Conservation (phyloP, 2,797 vertebrate genomes). For the Pangasius djambal region DNA sequence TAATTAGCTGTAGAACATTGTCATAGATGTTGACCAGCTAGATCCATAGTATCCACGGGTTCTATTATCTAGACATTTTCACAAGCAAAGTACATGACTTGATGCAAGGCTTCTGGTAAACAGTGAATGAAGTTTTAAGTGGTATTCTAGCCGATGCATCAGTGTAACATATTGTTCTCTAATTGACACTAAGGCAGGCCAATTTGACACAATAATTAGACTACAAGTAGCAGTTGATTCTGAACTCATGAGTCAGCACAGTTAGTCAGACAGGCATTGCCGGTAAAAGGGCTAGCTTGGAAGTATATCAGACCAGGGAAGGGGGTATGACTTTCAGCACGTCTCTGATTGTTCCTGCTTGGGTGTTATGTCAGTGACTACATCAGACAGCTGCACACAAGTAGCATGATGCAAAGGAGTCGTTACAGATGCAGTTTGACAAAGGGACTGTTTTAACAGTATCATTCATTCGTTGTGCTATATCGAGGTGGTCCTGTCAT, state of each 20-base stretch:
- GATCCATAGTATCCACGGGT: neutral
- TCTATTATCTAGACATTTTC: neutral
- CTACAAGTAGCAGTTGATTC: conserved; percentile 53
- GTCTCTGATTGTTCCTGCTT: conserved; percentile 62
- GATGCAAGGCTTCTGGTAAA: neutral
- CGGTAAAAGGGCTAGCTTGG: neutral
- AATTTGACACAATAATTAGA: conserved; percentile 72
- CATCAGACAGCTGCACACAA: conserved; percentile 43
- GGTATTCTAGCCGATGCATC: neutral
- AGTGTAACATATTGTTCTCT: neutral
- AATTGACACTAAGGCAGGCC: conserved; percentile 22
- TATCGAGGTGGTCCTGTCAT: neutral
- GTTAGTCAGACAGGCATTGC: conserved; percentile 60
- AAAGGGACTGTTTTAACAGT: neutral
- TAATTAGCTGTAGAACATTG: neutral
- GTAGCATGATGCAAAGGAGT: neutral
- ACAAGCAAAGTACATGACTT: neutral
- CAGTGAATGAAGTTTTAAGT: neutral
- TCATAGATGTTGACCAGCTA: neutral
- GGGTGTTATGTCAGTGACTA: conserved; percentile 68
- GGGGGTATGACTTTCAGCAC: conserved; percentile 14
- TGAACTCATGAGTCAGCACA: conserved; percentile 73
- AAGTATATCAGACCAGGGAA: conserved; percentile 4
- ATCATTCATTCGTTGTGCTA: neutral
- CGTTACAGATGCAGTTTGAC: neutral